A percentile compares a stretch with the other conserved stretches of the same genome.
Conservation (phyloP, 2,797 vertebrate genomes). For the Falco biarmicus region DNA sequence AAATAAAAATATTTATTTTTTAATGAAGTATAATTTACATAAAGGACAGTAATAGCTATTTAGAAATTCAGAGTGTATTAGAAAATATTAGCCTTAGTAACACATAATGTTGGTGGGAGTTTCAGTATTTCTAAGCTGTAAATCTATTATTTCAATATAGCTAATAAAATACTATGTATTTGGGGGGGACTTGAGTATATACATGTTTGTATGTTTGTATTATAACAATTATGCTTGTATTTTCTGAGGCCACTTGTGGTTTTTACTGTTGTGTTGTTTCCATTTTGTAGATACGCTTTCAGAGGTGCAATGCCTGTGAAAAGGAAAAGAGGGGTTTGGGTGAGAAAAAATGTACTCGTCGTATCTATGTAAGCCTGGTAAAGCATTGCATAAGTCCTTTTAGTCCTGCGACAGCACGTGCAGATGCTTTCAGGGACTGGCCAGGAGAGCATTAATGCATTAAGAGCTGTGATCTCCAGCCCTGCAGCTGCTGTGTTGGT, state of each 20-base stretch:
- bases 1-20: not conserved
- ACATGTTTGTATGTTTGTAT: too few species aligned
- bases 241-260: not conserved
- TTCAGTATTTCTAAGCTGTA: not conserved
- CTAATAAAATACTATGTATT: not conserved
- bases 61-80: not conserved
- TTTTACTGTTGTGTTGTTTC: not conserved
- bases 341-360: not conserved
- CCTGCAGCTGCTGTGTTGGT: not conserved
- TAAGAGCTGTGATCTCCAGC: not conserved
- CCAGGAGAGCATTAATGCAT: not conserved
- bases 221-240: not conserved
- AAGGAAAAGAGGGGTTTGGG: not conserved
- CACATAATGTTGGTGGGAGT: not conserved
- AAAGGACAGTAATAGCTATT: not conserved
- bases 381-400: not conserved
- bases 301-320: not conserved
- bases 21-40: not conserved
- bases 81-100: not conserved
- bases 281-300: not conserved
- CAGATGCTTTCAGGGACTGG: slow-evolving; percentile 12
- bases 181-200: not conserved
- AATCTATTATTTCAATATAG: not conserved
- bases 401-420: not conserved
- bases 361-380: not conserved